A percentile compares a stretch with the other conserved stretches of the same genome.
These are phyloP conservation scores for Ramazzottius varieornatus DNA, from an alignment of 2,888 invertebrate species.

Conservation along the genomic window DNA sequence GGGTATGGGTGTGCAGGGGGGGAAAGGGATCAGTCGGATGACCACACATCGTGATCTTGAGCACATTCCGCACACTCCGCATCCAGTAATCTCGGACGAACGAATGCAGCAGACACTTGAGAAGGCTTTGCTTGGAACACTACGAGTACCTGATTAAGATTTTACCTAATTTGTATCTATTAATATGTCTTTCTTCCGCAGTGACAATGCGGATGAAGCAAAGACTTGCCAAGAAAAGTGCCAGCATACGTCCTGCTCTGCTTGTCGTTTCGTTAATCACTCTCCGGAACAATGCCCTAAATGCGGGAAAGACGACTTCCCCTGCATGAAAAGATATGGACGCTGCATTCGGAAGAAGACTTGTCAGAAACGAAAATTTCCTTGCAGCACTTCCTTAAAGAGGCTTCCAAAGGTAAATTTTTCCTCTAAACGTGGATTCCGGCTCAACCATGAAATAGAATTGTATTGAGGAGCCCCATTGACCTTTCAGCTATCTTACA, in stretches of 20 bases:
- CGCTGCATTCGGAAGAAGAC: not conserved
- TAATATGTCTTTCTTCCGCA: too few species aligned
- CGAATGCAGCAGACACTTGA: too few species aligned
- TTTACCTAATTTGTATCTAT: too few species aligned
- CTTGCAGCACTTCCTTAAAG: too few species aligned
- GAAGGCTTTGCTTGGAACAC: too few species aligned
- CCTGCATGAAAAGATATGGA: not conserved
- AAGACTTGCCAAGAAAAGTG: not conserved
- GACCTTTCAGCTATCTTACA: not conserved
- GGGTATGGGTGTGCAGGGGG: not conserved
- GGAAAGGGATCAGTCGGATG: not conserved
- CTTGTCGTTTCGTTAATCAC: not conserved
- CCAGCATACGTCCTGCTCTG: not conserved
- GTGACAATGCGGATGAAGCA: not conserved
- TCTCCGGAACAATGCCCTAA: not conserved
- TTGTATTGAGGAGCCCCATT: too few species aligned
- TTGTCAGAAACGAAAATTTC: not conserved
- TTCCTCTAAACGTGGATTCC: too few species aligned
- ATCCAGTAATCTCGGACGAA: not conserved
- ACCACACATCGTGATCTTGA: not conserved
- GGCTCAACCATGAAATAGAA: too few species aligned
- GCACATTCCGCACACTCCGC: not conserved
- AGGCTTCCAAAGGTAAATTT: too few species aligned
- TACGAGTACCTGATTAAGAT: too few species aligned
- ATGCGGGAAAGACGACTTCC: not conserved